Base-by-base conservation (phyloP, 2,888 invertebrate species). In the Aphidoletes aphidimyza region DNA sequence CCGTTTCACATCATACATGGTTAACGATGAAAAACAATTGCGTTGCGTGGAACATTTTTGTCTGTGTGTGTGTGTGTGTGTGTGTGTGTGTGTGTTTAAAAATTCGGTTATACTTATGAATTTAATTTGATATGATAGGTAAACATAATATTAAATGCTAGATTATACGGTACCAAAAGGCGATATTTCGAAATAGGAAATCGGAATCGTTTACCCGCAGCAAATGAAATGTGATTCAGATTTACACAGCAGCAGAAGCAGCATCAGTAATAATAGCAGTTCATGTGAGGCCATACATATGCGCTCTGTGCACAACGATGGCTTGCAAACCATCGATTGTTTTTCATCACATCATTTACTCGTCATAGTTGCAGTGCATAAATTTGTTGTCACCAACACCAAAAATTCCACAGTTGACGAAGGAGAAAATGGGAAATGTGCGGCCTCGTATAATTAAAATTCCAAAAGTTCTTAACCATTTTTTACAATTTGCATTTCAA, bases 41-140 rank as follows among this genome's bases (percentile, higher is more conserved):
- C n/a, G n/a, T n/a, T n/a, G n/a, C n/a, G n/a, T n/a, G n/a, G n/a
- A n/a, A n/a, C n/a, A n/a, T n/a, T n/a, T n/a, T n/a, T n/a, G n/a
- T n/a, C n/a, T n/a, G n/a, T n/a, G n/a, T n/a, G n/a, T n/a, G n/a
- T n/a, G n/a, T n/a, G n/a, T n/a, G n/a, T n/a, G n/a, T n/a, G n/a
- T n/a, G n/a, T n/a, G n/a, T n/a, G n/a, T n/a, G n/a, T n/a, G n/a
- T n/a, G n/a, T n/a, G n/a, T n/a, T n/a, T n/a, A n/a, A n/a, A n/a
- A n/a, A n/a, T n/a, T n/a, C n/a, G n/a, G n/a, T n/a, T 11, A 19
- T 3, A 49, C 49, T 49, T 49, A 19, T 54, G 54, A 54, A 22
- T 54, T 54, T 54, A 22, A 54, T 54, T 54, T 54, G 54, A 54
- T 54, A 54, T 54, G 26, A 54, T 54, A 54, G 54, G 54, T 26